A percentile compares a stretch with the other conserved stretches of the same genome.
Conservation (phyloP, 2,113 vertebrate species). For the Xenus cinereus region DNA sequence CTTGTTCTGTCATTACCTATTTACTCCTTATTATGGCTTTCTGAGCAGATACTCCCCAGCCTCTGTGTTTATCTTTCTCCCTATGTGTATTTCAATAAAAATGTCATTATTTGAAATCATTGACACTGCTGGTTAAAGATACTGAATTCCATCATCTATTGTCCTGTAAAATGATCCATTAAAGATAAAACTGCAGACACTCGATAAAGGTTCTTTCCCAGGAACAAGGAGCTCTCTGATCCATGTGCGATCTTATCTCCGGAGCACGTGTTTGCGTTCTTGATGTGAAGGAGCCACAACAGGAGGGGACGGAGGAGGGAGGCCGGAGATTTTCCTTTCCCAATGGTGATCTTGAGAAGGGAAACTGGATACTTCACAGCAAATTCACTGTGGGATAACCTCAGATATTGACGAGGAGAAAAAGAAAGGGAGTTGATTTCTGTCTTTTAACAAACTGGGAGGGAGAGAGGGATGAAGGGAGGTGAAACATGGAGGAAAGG, state of each 20-base stretch:
- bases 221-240: not conserved
- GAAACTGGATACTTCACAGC: not conserved
- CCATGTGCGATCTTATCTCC: not conserved
- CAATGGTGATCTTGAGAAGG: not conserved
- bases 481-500: not conserved
- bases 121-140: slow-evolving; percentile 36
- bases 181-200: slow-evolving; percentile 29
- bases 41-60: not conserved
- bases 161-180: slow-evolving; percentile 40
- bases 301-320: not conserved
- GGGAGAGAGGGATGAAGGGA: not conserved
- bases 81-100: slow-evolving; percentile 42
- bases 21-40: not conserved
- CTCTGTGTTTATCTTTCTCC: slow-evolving; percentile 33
- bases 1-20: slow-evolving; percentile 28
- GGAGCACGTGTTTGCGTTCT: not conserved
- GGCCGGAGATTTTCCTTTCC: not conserved
- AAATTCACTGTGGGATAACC: not conserved
- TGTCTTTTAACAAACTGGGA: not conserved
- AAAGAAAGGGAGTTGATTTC: not conserved
- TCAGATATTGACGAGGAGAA: not conserved
- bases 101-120: slow-evolving; percentile 53
- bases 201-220: not conserved
- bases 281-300: not conserved
- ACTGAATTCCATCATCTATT: slow-evolving; percentile 10